Evolutionary conservation across 2,797 vertebrate genomes (phyloP).

Genomic region (Muraenolepis orangiensis): DNA sequence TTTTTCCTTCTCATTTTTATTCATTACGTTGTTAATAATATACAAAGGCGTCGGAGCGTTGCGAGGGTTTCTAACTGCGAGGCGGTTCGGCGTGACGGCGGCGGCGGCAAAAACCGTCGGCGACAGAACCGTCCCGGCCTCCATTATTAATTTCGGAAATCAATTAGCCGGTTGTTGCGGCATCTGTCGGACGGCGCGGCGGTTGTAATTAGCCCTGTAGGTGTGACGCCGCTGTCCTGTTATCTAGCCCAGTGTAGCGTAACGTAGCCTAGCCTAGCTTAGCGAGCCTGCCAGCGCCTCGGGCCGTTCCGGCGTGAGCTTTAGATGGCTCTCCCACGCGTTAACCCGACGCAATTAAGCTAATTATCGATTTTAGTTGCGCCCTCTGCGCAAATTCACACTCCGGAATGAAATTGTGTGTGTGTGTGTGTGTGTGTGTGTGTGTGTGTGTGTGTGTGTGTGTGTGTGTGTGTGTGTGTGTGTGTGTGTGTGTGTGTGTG

Average conservation of each 20-base stretch:
- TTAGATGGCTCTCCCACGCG: conserved; percentile 58
- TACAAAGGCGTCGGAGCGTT: conserved; percentile 23
- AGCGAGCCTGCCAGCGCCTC: conserved; percentile 9
- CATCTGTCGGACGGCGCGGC: conserved; percentile 66
- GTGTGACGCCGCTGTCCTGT: conserved; percentile 55
- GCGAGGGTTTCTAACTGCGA: conserved; percentile 16
- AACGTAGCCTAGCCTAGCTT: too few relatives aligned
- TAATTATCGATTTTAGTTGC: conserved; percentile 66
- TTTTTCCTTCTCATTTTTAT: conserved; percentile 5
- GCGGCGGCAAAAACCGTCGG: conserved; percentile 30
- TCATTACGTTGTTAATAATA: conserved; percentile 2
- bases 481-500: conserved; percentile 12
- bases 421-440: neutral
- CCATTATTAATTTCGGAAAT: conserved; percentile 69
- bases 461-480: too few relatives aligned
- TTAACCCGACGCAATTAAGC: conserved; percentile 67
- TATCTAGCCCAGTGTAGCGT: conserved; percentile 38
- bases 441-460: too few relatives aligned
- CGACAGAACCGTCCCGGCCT: conserved; percentile 48
- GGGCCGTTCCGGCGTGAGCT: conserved; percentile 50
- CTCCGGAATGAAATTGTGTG: conserved; percentile 30
- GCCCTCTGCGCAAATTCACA: conserved; percentile 42
- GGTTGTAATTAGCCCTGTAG: conserved; percentile 67
- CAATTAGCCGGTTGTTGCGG: conserved; percentile 61
- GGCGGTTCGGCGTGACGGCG: conserved; percentile 31